Conservation (phyloP, 2,797 vertebrate genomes). For the Melanogrammus aeglefinus region DNA sequence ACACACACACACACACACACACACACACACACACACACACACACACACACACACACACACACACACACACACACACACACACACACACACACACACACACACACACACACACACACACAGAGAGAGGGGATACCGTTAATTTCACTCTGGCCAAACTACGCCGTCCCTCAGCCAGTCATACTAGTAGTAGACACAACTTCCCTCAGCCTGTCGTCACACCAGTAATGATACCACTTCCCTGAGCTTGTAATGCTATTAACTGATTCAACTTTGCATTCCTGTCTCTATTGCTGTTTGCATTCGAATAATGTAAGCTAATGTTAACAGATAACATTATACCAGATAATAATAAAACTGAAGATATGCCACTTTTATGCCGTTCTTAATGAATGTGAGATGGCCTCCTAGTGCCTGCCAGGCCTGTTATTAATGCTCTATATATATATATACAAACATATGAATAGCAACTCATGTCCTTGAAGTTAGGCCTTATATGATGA, state of each 20-base stretch:
- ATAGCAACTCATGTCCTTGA: not conserved
- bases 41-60: not conserved
- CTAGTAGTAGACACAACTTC: too few relatives aligned
- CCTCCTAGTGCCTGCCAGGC: constrained; percentile 26
- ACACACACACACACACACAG: too few relatives aligned
- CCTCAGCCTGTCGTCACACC: too few relatives aligned
- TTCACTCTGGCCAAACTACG: not conserved
- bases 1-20: not conserved
- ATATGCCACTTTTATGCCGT: not conserved
- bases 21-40: not conserved
- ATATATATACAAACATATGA: constrained; percentile 13
- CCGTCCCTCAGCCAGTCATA: too few relatives aligned
- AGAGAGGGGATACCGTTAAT: too few relatives aligned
- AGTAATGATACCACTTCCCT: too few relatives aligned
- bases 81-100: not conserved
- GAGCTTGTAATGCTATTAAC: not conserved
- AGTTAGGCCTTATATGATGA: constrained; percentile 4
- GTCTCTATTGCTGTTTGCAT: not conserved
- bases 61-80: not conserved
- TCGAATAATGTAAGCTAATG: not conserved
- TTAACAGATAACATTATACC: not conserved
- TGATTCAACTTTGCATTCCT: not conserved
- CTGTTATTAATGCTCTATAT: constrained; percentile 17
- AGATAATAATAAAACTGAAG: not conserved
- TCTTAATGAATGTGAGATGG: constrained; percentile 3